These are phyloP conservation scores for Aepyceros melampus DNA, from an alignment of 2,113 vertebrate species.

Conservation along the genomic window DNA sequence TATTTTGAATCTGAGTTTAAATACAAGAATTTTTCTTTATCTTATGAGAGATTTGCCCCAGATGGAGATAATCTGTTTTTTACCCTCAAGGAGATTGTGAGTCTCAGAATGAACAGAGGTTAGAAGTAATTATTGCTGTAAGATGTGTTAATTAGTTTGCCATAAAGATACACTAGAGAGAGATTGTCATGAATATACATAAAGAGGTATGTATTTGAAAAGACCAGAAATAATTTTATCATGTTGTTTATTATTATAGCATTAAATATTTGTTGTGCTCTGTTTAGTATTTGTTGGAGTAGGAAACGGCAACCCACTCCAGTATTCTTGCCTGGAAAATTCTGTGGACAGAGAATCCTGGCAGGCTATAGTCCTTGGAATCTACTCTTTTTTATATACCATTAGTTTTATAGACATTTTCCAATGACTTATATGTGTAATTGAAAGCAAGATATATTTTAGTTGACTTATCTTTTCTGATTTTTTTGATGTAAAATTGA, in stretches of 20 bases:
- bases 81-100: neutral
- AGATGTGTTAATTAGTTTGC: neutral
- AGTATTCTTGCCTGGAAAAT: neutral
- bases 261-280: neutral
- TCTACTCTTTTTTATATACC: neutral
- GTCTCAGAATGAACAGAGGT: neutral
- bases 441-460: neutral
- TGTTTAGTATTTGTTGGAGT: neutral
- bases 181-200: neutral
- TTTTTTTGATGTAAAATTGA: neutral
- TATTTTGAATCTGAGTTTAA: constrained; percentile 20
- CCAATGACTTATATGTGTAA: neutral
- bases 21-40: neutral
- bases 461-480: neutral
- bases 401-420: neutral
- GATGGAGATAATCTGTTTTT: neutral
- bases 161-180: neutral
- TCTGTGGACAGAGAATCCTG: neutral
- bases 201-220: neutral
- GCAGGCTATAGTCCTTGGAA: neutral
- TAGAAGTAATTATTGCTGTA: neutral
- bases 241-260: neutral
- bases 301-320: neutral
- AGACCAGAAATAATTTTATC: neutral
- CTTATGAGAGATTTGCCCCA: neutral